Base-by-base conservation (phyloP, 2,888 invertebrate genomes). In the Biston stratarius region DNA sequence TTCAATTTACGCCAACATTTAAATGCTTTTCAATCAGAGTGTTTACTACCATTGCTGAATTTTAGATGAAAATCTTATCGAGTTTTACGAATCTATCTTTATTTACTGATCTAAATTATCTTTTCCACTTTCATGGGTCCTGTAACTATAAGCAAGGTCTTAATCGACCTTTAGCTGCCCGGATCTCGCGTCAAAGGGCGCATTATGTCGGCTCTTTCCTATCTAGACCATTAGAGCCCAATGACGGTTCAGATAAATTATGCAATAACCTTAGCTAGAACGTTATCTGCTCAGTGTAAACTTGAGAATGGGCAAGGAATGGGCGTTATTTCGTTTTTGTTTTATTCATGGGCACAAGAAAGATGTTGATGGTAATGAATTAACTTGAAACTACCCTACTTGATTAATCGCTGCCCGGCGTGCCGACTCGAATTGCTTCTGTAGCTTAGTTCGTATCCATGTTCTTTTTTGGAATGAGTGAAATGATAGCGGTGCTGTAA, bases 201-300 rank as follows among this genome's bases (percentile, higher is more conserved):
- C 59, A 62, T 67, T 67, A 62, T 53, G 53, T 58, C 38, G 55
- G 59, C 48, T 51, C 57, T 52, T 45, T 57, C 42, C 55, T 67
- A 67, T 67, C 67, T 61, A 59, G 62, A 49, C 53, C 48, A 59
- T 62, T 62, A 67, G 62, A 40, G 33, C 49, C 52, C 53, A 48
- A 59, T 62, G 62, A 67, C 53, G 67, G 62, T 48, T 48, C 58
- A 36, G 57, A 62, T 67, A 67, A 67, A 67, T 63, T 62, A 62
- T 67, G 67, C 59, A 63, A 49, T 40, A 59, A 59, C 59, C 48
- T 42, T 59, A 48, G 38, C 38, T 58, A 33, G 48, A 42, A n/a
- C 40, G 49, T 58, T 67, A 45, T 48, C 42, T 9, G 56, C 38
- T 15, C 36, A 52, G 61, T 57, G 56, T 61, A 24, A 61, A 66